Evolutionary conservation across 2,797 vertebrate genomes (phyloP).

Genomic region (Margarornis squamiger): DNA sequence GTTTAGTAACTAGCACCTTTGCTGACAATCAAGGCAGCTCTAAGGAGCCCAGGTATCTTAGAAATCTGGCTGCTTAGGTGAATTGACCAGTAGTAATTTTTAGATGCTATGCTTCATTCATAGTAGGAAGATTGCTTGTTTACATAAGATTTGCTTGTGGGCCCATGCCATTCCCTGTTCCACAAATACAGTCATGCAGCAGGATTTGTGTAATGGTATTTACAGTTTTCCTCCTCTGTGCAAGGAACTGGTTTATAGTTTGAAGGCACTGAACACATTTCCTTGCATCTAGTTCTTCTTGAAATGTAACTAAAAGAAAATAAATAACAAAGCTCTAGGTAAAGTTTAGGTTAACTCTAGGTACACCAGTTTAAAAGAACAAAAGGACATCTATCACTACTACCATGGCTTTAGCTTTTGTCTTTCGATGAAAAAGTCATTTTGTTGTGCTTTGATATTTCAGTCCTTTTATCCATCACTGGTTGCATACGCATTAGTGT

Average conservation of each 20-base stretch:
- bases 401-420: neutral
- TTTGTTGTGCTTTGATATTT: neutral
- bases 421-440: neutral
- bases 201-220: neutral
- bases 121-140: neutral
- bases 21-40: neutral
- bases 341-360: neutral
- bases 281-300: neutral
- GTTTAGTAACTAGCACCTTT: neutral
- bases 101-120: neutral
- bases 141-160: neutral
- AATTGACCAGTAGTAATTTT: neutral
- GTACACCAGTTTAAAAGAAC: neutral
- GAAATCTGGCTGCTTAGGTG: neutral
- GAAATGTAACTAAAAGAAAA: neutral
- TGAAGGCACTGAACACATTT: neutral
- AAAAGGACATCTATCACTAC: neutral
- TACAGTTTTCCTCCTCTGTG: neutral
- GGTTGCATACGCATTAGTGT: neutral
- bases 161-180: neutral
- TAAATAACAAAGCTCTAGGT: neutral
- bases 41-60: neutral
- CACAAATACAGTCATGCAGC: neutral
- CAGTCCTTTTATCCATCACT: neutral
- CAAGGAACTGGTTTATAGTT: neutral